A percentile compares a stretch with the other conserved stretches of the same genome.
Evolutionary conservation across 2,797 vertebrate genomes (phyloP).

Genomic region (Decapterus maruadsi): DNA sequence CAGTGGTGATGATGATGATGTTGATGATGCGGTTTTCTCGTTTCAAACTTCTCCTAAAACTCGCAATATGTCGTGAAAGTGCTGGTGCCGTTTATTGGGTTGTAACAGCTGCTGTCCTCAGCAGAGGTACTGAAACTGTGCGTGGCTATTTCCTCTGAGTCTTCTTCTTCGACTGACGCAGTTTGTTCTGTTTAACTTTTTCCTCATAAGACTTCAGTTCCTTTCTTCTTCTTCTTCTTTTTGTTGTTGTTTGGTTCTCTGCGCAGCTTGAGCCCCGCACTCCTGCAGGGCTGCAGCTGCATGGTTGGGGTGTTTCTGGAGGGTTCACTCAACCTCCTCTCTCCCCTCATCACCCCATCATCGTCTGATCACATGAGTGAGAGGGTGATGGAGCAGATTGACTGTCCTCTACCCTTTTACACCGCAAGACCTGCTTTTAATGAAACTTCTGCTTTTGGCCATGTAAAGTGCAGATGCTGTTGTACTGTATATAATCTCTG

Average conservation of each 20-base stretch:
- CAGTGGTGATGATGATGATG: background rate
- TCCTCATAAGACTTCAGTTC: background rate
- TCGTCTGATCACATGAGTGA: background rate
- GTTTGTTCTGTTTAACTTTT: constrained; percentile 33
- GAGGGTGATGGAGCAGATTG: background rate
- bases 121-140: constrained; percentile 37
- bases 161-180: constrained; percentile 23
- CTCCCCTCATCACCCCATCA: background rate
- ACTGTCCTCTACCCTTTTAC: background rate
- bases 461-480: background rate
- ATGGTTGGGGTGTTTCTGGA: background rate
- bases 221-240: background rate
- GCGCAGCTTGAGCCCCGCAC: background rate
- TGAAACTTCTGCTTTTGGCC: background rate
- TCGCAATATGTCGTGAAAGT: constrained; percentile 9
- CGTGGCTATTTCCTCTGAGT: constrained; percentile 5
- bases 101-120: constrained; percentile 26
- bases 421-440: too few relatives aligned
- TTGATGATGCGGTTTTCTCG: constrained; percentile 11
- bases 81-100: constrained; percentile 13
- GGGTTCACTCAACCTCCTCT: background rate
- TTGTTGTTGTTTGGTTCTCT: constrained; percentile 1
- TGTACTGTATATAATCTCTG: background rate
- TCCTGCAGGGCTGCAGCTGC: background rate
- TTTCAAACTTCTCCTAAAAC: constrained; percentile 22